Conservation (phyloP, 1,140 invertebrate genomes). For the Micrasema minimum region DNA sequence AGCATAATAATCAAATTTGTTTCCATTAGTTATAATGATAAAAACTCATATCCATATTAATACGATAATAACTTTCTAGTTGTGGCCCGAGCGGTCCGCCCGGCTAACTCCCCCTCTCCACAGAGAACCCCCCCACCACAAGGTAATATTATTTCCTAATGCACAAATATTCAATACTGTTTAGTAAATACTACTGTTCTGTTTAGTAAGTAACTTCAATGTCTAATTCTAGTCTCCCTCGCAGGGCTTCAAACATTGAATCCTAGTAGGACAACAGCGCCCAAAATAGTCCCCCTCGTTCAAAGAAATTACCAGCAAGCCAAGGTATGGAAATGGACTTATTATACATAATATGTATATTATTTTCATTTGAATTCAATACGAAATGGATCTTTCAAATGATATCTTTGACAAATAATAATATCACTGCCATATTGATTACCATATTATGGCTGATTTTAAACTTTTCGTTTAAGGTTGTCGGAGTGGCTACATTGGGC, state of each 20-base stretch:
- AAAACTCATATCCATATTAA: conserved; percentile 9
- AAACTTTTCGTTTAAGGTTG: conserved; percentile 36
- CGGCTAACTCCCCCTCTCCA: conserved; percentile 44
- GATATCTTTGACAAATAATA: too few relatives aligned
- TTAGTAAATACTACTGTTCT: too few relatives aligned
- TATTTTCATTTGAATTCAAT: too few relatives aligned
- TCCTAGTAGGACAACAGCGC: conserved; percentile 39
- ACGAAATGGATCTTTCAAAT: too few relatives aligned
- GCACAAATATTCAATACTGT: too few relatives aligned
- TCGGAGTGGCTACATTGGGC: conserved; percentile 47
- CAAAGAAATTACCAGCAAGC: conserved; percentile 50
- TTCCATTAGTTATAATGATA: too few relatives aligned
- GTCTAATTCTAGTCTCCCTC: neutral
- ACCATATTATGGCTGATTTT: too few relatives aligned
- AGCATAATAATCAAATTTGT: too few relatives aligned
- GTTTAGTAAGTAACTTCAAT: too few relatives aligned
- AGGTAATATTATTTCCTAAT: conserved; percentile 15
- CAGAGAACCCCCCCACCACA: conserved; percentile 51
- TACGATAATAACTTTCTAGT: conserved; percentile 34
- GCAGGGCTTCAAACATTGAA: conserved; percentile 44
- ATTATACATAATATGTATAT: too few relatives aligned
- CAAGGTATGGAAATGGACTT: conserved; percentile 44
- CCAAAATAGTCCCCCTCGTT: conserved; percentile 48
- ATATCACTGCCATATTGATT: too few relatives aligned
- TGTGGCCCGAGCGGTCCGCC: conserved; percentile 44